phyloP scores from a whole-genome alignment of 2,888 invertebrate genomes.

The Leptarthrus brevirostris region DNA sequence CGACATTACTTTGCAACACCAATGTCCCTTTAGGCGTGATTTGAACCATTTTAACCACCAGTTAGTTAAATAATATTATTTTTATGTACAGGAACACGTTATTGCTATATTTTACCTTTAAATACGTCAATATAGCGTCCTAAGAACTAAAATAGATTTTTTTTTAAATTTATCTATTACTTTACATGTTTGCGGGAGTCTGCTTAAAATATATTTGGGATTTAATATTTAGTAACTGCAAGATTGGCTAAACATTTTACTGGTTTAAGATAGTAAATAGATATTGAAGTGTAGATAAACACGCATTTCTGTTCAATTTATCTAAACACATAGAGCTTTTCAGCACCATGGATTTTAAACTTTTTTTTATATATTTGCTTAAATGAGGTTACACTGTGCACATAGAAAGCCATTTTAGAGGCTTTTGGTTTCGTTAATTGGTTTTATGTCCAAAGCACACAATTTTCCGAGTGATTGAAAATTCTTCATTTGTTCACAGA shows the following conservation, averaged over 20 bases:
- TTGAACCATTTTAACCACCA: too few species aligned
- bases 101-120: too few species aligned
- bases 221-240: background rate
- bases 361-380: slow-evolving; percentile 25
- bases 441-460: slow-evolving; percentile 51
- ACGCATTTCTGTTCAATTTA: background rate
- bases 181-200: slow-evolving; percentile 20
- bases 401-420: slow-evolving; percentile 49
- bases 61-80: too few species aligned
- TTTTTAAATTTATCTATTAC: too few species aligned
- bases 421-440: slow-evolving; percentile 47
- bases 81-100: too few species aligned
- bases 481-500: slow-evolving; percentile 51
- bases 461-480: slow-evolving; percentile 51
- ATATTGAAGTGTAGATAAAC: background rate
- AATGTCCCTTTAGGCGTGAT: too few species aligned
- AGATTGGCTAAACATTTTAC: background rate
- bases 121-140: slow-evolving; percentile 31
- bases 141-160: slow-evolving; percentile 19
- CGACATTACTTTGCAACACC: too few species aligned
- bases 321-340: slow-evolving; percentile 23
- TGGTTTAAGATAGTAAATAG: background rate
- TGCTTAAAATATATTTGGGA: slow-evolving; percentile 7
- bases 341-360: slow-evolving; percentile 30
- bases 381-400: slow-evolving; percentile 52